phyloP scores from a whole-genome alignment of 2,797 vertebrate species.

The Corythornis leucogaster region DNA sequence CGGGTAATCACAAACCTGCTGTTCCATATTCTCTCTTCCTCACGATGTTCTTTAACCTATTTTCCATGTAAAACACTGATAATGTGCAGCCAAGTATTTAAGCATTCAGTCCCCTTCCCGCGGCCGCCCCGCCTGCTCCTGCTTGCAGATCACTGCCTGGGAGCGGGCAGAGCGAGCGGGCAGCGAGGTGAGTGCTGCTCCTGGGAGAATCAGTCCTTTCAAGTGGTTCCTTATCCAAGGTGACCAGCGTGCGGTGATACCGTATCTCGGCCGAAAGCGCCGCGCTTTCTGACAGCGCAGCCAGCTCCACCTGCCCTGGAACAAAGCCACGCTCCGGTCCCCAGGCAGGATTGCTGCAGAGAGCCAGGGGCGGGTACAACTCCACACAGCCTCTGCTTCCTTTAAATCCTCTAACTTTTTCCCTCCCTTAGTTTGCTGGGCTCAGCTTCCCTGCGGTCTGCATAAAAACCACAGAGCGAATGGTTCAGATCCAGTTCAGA shows the following conservation, averaged over 20 bases:
- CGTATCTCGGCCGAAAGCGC: background rate
- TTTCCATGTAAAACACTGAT: conserved; percentile 6
- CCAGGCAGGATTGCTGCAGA: background rate
- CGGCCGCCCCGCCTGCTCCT: background rate
- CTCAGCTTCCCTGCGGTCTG: background rate
- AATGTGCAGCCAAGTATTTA: conserved; percentile 10
- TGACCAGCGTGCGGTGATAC: background rate
- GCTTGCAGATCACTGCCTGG: conserved; percentile 32
- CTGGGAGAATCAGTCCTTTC: conserved; percentile 34
- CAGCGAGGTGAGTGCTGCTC: conserved; percentile 2
- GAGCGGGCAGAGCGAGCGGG: background rate
- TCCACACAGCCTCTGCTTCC: background rate
- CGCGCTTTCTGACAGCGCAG: background rate
- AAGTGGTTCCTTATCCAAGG: conserved; percentile 39
- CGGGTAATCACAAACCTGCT: background rate
- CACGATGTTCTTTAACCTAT: conserved; percentile 3
- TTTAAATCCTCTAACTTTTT: background rate
- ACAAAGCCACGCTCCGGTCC: background rate
- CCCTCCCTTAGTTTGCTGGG: background rate
- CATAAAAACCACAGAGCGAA: background rate
- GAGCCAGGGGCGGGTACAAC: background rate
- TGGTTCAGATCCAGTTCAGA: background rate
- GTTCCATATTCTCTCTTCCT: conserved; percentile 7
- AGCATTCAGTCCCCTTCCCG: conserved; percentile 15
- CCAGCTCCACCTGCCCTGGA: background rate